phyloP scores from a whole-genome alignment of 2,888 invertebrate genomes.

The Trichogramma evanescens region DNA sequence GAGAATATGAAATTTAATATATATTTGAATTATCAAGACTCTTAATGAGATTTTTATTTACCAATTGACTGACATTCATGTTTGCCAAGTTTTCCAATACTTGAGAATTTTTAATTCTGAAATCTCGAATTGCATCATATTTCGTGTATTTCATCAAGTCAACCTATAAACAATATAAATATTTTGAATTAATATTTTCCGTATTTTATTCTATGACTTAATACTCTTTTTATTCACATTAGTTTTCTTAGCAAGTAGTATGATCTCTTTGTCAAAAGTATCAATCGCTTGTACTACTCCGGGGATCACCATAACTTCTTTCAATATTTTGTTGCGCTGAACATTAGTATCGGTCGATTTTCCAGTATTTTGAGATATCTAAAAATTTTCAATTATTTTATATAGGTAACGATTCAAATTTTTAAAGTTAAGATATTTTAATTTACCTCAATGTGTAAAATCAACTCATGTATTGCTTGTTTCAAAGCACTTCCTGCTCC shows the following conservation, averaged over 20 bases:
- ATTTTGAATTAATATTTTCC: not conserved
- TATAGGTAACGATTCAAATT: not conserved
- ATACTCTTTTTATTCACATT: slow-evolving; percentile 46
- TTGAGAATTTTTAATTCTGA: slow-evolving; percentile 53
- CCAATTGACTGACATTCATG: slow-evolving; percentile 34
- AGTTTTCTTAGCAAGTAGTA: slow-evolving; percentile 55
- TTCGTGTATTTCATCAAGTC: slow-evolving; percentile 52
- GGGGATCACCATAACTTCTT: slow-evolving; percentile 60
- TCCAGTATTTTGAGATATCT: slow-evolving; percentile 32
- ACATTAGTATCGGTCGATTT: slow-evolving; percentile 45
- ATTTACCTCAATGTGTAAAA: slow-evolving; percentile 54
- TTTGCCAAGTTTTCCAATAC: slow-evolving; percentile 53
- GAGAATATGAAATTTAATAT: not conserved
- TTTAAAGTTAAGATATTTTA: not conserved
- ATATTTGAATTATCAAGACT: not conserved
- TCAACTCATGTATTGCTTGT: slow-evolving; percentile 52
- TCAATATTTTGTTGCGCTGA: slow-evolving; percentile 52
- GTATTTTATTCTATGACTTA: not conserved
- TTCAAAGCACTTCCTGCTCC: slow-evolving; percentile 55
- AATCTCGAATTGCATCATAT: slow-evolving; percentile 60
- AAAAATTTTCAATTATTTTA: not conserved
- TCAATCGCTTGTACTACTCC: slow-evolving; percentile 60
- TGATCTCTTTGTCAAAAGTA: slow-evolving; percentile 56
- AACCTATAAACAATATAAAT: slow-evolving; percentile 26
- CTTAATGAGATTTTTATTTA: slow-evolving; percentile 22